Evolutionary conservation across 2,888 invertebrate genomes (phyloP).

Genomic region (Meganola albula): DNA sequence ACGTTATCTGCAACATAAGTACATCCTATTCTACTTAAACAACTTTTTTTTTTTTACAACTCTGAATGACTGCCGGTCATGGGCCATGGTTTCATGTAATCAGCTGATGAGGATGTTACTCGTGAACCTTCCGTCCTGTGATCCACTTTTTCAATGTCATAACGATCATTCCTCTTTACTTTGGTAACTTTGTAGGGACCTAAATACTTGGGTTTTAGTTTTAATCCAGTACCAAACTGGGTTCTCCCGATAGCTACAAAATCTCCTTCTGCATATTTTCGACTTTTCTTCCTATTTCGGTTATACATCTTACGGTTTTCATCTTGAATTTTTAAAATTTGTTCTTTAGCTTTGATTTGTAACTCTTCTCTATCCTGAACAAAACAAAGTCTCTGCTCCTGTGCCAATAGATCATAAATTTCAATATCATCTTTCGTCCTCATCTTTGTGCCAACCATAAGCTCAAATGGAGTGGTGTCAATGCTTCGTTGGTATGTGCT

Average conservation of each 20-base stretch:
- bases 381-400: background rate
- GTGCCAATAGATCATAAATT: background rate
- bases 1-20: too few species aligned
- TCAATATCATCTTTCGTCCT: slow-evolving; percentile 12
- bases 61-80: too few species aligned
- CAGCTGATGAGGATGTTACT: background rate
- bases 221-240: background rate
- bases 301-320: background rate
- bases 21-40: too few species aligned
- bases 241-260: background rate
- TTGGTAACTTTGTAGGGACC: background rate
- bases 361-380: background rate
- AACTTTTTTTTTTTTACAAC: too few species aligned
- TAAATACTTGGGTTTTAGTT: slow-evolving; percentile 1
- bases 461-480: slow-evolving; percentile 21
- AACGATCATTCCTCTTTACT: background rate
- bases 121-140: background rate
- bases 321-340: slow-evolving; percentile 1
- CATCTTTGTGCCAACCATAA: slow-evolving; percentile 19
- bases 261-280: background rate
- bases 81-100: slow-evolving; percentile 1
- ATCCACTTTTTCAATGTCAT: background rate
- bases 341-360: background rate
- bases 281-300: background rate
- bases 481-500: slow-evolving; percentile 9